These are phyloP conservation scores for Mesorhabditis belari DNA, from an alignment of 2,888 invertebrate species.

Conservation along the genomic window DNA sequence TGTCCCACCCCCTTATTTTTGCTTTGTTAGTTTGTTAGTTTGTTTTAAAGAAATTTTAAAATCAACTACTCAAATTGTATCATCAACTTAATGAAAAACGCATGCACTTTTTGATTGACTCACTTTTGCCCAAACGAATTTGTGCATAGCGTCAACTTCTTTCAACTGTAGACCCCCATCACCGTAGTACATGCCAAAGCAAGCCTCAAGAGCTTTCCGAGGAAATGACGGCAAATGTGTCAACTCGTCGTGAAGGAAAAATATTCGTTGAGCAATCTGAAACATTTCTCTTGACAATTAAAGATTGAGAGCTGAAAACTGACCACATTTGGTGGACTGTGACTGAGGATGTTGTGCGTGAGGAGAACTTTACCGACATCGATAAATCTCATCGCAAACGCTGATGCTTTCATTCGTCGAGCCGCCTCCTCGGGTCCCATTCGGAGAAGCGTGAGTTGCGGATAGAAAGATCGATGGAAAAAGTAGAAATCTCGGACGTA, in stretches of 20 bases:
- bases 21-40: too few relatives aligned
- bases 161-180: conserved; percentile 66
- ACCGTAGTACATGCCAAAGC: conserved; percentile 77
- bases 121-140: conserved; percentile 92
- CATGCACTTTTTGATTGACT: too few relatives aligned
- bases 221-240: conserved; percentile 98
- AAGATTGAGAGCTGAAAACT: neutral
- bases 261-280: conserved; percentile 87
- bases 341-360: conserved; percentile 56
- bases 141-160: conserved; percentile 90
- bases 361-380: conserved; percentile 81
- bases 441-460: conserved; percentile 84
- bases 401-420: conserved; percentile 64
- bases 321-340: conserved; percentile 53
- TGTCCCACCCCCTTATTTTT: too few relatives aligned
- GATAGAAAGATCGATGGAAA: conserved; percentile 93
- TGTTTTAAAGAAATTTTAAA: too few relatives aligned
- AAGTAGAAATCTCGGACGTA: conserved; percentile 87
- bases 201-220: conserved; percentile 90
- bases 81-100: too few relatives aligned
- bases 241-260: conserved; percentile 94
- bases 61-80: too few relatives aligned
- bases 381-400: conserved; percentile 63
- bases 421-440: conserved; percentile 88
- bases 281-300: conserved; percentile 12